Evolutionary conservation across 2,888 invertebrate species (phyloP).

Genomic region (Agrilus cyanescens): DNA sequence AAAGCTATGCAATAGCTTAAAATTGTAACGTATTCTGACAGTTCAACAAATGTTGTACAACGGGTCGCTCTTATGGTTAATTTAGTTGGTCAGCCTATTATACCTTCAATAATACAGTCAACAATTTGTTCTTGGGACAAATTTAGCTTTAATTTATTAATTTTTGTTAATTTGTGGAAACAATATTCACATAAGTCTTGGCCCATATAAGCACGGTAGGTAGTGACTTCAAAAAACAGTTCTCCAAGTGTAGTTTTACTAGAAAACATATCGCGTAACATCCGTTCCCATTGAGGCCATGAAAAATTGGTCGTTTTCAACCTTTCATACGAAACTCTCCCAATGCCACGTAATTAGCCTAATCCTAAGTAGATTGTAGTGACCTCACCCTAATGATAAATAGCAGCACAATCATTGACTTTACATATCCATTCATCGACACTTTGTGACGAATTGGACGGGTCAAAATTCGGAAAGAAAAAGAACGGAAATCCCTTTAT

Average conservation of each 20-base stretch:
- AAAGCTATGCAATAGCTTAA: too few relatives aligned
- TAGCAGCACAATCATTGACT: conserved; percentile 7
- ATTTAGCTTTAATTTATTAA: conserved; percentile 3
- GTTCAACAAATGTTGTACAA: neutral
- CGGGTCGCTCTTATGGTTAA: neutral
- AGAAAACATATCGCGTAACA: neutral
- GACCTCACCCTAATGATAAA: conserved; percentile 8
- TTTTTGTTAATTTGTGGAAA: conserved; percentile 1
- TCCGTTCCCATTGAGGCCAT: neutral
- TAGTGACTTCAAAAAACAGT: neutral
- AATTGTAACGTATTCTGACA: neutral
- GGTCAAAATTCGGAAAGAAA: neutral
- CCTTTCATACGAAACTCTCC: conserved; percentile 1
- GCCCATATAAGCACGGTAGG: neutral
- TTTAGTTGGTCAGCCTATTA: neutral
- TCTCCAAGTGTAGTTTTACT: too few relatives aligned
- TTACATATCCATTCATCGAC: conserved; percentile 1
- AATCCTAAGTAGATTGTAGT: conserved; percentile 5
- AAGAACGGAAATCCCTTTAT: too few relatives aligned
- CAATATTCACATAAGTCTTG: conserved; percentile 2
- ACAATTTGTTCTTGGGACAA: conserved; percentile 1
- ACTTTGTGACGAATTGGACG: neutral
- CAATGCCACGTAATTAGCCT: conserved; percentile 5
- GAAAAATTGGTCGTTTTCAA: neutral
- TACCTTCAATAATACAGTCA: neutral